Evolutionary conservation across 1,140 invertebrate genomes (phyloP).

Genomic region (Bombus huntii): DNA sequence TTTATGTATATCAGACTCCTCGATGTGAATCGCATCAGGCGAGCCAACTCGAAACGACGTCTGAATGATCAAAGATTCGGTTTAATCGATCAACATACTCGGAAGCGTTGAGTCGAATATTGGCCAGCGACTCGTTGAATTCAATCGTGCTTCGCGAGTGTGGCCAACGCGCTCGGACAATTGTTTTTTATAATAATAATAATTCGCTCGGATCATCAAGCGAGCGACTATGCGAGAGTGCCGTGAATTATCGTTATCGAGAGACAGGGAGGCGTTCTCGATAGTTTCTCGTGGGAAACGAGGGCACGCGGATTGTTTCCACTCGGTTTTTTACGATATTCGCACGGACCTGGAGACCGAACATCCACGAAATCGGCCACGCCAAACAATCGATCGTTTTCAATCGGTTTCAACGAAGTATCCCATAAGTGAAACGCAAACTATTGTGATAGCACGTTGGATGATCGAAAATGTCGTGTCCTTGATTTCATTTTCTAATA

Average conservation of each 20-base stretch:
- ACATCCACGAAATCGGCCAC: constrained; percentile 62
- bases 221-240: constrained; percentile 15
- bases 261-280: constrained; percentile 43
- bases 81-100: not conserved
- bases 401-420: not conserved
- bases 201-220: constrained; percentile 46
- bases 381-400: constrained; percentile 26
- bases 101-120: constrained; percentile 9
- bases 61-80: constrained; percentile 18
- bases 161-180: constrained; percentile 36
- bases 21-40: not conserved
- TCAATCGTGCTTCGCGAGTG: constrained; percentile 24
- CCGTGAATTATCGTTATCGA: constrained; percentile 36
- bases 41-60: constrained; percentile 3
- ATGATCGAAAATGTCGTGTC: too few relatives aligned
- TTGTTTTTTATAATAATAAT: constrained; percentile 63
- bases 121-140: constrained; percentile 29
- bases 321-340: constrained; percentile 67
- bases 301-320: constrained; percentile 59
- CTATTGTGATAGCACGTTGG: not conserved
- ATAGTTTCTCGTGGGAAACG: constrained; percentile 48
- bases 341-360: constrained; percentile 65
- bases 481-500: too few relatives aligned
- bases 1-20: not conserved
- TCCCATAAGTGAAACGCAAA: not conserved